Percentiles rank a stretch among this genome's conserved stretches.
These are phyloP conservation scores for Pollenia angustigena DNA, from an alignment of 2,888 invertebrate species.

Conservation along the genomic window DNA sequence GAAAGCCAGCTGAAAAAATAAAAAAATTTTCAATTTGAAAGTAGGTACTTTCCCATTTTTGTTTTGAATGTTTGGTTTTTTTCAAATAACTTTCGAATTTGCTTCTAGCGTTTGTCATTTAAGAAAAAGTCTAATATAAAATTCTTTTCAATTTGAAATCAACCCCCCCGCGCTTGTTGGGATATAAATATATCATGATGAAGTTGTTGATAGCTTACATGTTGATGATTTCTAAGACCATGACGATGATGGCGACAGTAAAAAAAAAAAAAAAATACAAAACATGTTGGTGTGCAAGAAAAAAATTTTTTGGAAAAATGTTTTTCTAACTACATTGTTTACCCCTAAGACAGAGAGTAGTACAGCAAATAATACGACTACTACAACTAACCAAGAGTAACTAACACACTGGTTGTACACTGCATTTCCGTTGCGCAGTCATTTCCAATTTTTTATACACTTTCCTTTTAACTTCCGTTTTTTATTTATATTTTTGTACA, in stretches of 20 bases:
- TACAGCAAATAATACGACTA: constrained; percentile 5
- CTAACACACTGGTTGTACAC: constrained; percentile 64
- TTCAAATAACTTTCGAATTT: no score
- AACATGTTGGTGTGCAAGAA: constrained; percentile 26
- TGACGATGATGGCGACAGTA: constrained; percentile 37
- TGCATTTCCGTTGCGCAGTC: constrained; percentile 72
- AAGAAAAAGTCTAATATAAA: no score
- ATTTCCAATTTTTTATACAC: constrained; percentile 62
- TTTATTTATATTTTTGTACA: constrained; percentile 49
- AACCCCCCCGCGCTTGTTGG: no score
- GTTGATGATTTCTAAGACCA: constrained; percentile 42
- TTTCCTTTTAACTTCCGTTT: constrained; percentile 63
- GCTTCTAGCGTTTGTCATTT: no score
- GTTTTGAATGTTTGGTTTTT: no score
- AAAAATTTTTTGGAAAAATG: neutral
- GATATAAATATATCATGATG: neutral
- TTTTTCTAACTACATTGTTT: constrained; percentile 32
- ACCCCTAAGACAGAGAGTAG: constrained; percentile 26
- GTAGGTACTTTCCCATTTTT: no score
- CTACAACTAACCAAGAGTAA: constrained; percentile 43
- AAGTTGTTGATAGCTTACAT: constrained; percentile 46
- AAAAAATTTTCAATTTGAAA: no score
- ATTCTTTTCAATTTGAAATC: no score
- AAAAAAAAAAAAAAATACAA: constrained; percentile 56
- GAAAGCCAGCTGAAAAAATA: no score